Conservation (phyloP, 2,797 vertebrate species). For the Chaunax sp. region DNA sequence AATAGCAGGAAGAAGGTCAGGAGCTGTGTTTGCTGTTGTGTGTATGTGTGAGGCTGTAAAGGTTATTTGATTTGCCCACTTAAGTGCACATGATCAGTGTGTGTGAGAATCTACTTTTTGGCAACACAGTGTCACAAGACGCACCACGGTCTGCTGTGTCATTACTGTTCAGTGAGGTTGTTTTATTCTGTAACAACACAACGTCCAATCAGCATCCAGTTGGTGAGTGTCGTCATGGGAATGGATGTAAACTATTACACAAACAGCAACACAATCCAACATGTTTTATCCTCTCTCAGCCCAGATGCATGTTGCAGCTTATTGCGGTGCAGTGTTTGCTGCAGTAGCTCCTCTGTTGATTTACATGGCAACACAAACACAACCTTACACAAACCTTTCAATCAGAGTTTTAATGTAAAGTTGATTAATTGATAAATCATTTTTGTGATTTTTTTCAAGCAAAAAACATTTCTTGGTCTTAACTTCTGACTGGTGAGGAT, state of each 20-base stretch:
- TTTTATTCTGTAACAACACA: slow-evolving; percentile 4
- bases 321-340: not conserved
- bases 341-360: not conserved
- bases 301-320: not conserved
- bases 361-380: not conserved
- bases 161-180: slow-evolving; percentile 22
- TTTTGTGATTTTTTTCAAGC: no score
- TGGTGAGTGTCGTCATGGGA: slow-evolving; percentile 19
- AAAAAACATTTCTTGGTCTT: not conserved
- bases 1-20: slow-evolving; percentile 61
- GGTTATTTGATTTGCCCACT: slow-evolving; percentile 40
- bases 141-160: slow-evolving; percentile 19
- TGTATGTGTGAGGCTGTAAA: slow-evolving; percentile 6
- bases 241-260: slow-evolving; percentile 1
- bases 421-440: no score
- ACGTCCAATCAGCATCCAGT: not conserved
- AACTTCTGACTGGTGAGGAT: not conserved
- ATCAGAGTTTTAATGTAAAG: no score
- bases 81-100: slow-evolving; percentile 59
- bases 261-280: slow-evolving; percentile 18
- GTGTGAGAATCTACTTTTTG: slow-evolving; percentile 51
- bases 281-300: slow-evolving; percentile 11
- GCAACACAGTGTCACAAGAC: slow-evolving; percentile 64
- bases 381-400: no score
- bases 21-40: not conserved